Conservation (phyloP, 2,888 invertebrate genomes). For the Pheosia tremula region DNA sequence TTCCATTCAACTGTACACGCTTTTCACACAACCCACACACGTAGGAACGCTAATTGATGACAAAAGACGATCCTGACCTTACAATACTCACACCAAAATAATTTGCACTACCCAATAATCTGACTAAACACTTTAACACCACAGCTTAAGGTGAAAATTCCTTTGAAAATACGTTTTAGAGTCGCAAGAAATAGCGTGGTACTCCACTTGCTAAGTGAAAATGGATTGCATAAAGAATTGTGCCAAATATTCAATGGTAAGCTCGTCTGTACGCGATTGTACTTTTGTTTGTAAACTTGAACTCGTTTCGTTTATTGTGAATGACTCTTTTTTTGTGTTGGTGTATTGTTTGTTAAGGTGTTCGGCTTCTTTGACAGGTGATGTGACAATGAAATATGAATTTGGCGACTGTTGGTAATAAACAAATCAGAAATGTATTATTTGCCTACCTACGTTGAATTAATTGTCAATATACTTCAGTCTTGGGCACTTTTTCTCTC, state of each 20-base stretch:
- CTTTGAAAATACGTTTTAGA: conserved; percentile 7
- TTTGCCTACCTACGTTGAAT: too few relatives aligned
- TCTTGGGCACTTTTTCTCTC: too few relatives aligned
- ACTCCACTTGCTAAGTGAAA: conserved; percentile 40
- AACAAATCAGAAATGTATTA: too few relatives aligned
- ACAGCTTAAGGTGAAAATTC: conserved; percentile 31
- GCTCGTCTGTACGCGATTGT: conserved; percentile 55
- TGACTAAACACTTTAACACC: conserved; percentile 19
- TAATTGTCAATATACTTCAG: too few relatives aligned
- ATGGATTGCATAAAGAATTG: conserved; percentile 59
- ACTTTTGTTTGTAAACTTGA: conserved; percentile 74
- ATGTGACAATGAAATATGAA: conserved; percentile 15
- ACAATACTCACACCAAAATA: conserved; percentile 29
- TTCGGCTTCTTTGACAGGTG: conserved; percentile 25
- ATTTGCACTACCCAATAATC: conserved; percentile 1
- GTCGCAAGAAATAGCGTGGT: background rate
- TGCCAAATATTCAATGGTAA: conserved; percentile 51
- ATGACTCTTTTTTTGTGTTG: conserved; percentile 57
- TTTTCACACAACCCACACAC: conserved; percentile 50
- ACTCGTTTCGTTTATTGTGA: conserved; percentile 63
- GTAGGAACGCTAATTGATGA: conserved; percentile 57
- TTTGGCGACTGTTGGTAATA: too few relatives aligned
- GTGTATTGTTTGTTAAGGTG: conserved; percentile 26
- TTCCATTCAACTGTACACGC: conserved; percentile 26
- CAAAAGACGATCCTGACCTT: conserved; percentile 59